Conservation (phyloP, 2,888 invertebrate genomes). For the Congeria kusceri region DNA sequence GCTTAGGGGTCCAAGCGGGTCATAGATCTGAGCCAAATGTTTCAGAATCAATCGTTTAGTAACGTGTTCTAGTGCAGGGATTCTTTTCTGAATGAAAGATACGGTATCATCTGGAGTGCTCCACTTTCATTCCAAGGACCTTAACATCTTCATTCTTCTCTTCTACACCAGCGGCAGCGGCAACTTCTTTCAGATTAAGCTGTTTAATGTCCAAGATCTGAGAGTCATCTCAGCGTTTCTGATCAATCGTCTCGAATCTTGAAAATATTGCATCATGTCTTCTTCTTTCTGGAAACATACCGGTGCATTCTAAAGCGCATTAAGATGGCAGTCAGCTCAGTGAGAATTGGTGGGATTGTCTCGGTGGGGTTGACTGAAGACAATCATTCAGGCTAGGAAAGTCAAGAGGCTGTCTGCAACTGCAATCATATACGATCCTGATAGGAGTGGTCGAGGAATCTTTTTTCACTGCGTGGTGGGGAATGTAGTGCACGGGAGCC, state of each 20-base stretch:
- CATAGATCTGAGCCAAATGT: constrained; percentile 34
- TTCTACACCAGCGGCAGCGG: background rate
- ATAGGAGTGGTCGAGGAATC: constrained; percentile 53
- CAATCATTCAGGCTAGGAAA: constrained; percentile 34
- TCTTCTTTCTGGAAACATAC: constrained; percentile 13
- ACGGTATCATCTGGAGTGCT: background rate
- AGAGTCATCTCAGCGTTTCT: constrained; percentile 28
- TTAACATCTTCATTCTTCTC: constrained; percentile 7
- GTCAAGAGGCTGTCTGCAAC: constrained; percentile 20
- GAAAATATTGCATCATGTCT: constrained; percentile 10
- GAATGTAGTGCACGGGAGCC: constrained; percentile 39
- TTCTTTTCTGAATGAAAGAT: background rate
- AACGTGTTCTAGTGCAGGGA: background rate
- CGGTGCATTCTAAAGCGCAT: constrained; percentile 32
- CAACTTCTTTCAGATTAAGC: constrained; percentile 4
- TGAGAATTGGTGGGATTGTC: too few relatives aligned
- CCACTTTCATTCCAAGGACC: constrained; percentile 13
- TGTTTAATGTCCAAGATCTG: constrained; percentile 35
- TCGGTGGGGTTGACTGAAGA: constrained; percentile 39
- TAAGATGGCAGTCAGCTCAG: constrained; percentile 29
- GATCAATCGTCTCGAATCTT: constrained; percentile 25
- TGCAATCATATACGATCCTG: constrained; percentile 57
- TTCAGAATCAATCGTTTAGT: constrained; percentile 22
- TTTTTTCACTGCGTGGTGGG: constrained; percentile 53
- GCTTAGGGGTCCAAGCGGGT: constrained; percentile 27